Conservation (phyloP, 37 sponge, comb jelly and placozoan species). For the Agelas oroides region DNA sequence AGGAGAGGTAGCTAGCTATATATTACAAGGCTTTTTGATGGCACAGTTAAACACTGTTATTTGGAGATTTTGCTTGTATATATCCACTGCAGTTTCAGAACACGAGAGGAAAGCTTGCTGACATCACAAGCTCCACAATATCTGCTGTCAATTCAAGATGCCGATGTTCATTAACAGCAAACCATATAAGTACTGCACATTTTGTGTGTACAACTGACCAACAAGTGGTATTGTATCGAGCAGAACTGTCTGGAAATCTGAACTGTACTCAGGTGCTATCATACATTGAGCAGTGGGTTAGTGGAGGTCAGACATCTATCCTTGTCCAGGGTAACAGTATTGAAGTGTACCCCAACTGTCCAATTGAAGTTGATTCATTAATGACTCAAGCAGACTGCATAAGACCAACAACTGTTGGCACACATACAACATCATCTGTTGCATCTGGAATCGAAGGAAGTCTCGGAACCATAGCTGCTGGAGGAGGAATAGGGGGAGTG, state of each 20-base stretch:
- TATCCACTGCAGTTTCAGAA: not conserved
- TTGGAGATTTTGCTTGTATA: too few species aligned
- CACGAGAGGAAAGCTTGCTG: not conserved
- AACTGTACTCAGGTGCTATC: not conserved
- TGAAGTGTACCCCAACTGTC: not conserved
- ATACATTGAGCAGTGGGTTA: not conserved
- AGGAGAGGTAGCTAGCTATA: too few species aligned
- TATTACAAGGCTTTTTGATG: too few species aligned
- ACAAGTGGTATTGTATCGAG: conserved; percentile 3
- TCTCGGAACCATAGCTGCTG: too few species aligned
- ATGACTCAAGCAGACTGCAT: too few species aligned
- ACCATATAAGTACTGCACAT: not conserved
- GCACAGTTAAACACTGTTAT: too few species aligned
- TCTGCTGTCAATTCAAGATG: not conserved
- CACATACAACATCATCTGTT: too few species aligned
- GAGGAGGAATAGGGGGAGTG: too few species aligned
- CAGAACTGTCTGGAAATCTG: not conserved
- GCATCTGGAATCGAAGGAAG: too few species aligned
- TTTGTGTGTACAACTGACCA: not conserved
- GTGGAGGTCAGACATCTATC: not conserved
- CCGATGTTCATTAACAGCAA: not conserved
- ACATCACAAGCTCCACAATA: not conserved
- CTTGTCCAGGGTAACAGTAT: not conserved
- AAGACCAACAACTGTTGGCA: too few species aligned
- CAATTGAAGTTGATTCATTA: not conserved